Percentiles rank a stretch among this genome's conserved stretches.
These are phyloP conservation scores for Syrphus vitripennis DNA, from an alignment of 2,888 invertebrate species.

Conservation along the genomic window DNA sequence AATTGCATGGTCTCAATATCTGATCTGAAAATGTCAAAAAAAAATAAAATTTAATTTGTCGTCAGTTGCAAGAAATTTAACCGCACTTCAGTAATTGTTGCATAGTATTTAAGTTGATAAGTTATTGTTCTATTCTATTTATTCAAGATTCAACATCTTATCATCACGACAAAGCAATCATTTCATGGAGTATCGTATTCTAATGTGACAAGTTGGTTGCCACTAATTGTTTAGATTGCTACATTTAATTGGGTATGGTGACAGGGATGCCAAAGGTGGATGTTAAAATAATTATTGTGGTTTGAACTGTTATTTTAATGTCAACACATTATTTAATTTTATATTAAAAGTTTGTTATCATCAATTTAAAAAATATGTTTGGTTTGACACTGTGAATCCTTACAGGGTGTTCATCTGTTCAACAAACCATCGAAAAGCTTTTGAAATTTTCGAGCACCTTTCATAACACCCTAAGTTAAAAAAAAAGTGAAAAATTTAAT, in stretches of 20 bases:
- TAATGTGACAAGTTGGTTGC: slow-evolving; percentile 4
- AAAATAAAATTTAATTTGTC: slow-evolving; percentile 17
- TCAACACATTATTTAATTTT: background rate
- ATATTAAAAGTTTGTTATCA: too few species aligned
- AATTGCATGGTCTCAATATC: slow-evolving; percentile 90
- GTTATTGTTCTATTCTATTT: background rate
- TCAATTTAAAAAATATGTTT: too few species aligned
- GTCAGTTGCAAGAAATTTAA: background rate
- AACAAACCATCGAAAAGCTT: too few species aligned
- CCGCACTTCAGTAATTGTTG: background rate
- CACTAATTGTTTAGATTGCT: background rate
- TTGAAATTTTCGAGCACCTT: too few species aligned
- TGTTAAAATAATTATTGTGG: background rate
- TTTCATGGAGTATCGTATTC: background rate
- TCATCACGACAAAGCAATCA: background rate
- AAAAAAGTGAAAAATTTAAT: too few species aligned
- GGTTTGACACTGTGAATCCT: too few species aligned
- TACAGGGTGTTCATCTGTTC: background rate
- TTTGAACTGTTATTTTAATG: slow-evolving; percentile 1
- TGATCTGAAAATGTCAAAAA: slow-evolving; percentile 82
- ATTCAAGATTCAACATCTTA: background rate
- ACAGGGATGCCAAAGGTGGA: slow-evolving; percentile 39
- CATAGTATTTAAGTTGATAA: background rate
- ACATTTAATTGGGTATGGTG: slow-evolving; percentile 27
- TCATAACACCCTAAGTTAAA: too few species aligned